Conservation (phyloP, 1,140 invertebrate species). For the Pinna nobilis region DNA sequence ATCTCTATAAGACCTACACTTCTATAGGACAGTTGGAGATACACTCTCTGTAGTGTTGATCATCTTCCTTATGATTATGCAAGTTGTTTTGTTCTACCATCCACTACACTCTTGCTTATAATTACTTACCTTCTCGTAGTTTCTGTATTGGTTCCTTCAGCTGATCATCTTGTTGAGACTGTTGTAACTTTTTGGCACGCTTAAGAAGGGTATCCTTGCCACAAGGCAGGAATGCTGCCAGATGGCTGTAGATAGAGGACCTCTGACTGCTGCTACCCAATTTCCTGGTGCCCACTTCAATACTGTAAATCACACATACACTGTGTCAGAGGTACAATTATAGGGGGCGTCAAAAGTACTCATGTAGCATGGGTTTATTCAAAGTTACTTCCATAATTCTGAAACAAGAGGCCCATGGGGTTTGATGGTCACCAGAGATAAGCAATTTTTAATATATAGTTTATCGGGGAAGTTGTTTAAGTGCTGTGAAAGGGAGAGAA, state of each 20-base stretch:
- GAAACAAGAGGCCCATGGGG: no score
- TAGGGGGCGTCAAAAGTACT: background rate
- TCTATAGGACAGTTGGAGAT: background rate
- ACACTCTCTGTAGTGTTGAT: background rate
- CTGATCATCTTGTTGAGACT: constrained; percentile 78
- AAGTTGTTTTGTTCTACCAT: background rate
- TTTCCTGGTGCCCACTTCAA: constrained; percentile 78
- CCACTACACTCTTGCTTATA: constrained; percentile 60
- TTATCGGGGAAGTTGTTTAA: no score
- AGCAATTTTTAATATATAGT: no score
- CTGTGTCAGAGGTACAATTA: background rate
- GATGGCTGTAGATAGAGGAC: constrained; percentile 79
- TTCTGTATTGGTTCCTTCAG: constrained; percentile 77
- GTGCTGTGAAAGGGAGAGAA: no score
- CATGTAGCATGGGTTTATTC: background rate
- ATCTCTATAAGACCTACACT: no score
- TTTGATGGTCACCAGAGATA: no score
- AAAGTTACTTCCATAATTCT: no score
- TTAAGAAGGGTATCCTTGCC: constrained; percentile 82
- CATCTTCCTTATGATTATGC: background rate
- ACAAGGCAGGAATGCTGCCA: constrained; percentile 80
- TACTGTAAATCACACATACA: constrained; percentile 77
- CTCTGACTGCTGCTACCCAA: constrained; percentile 70
- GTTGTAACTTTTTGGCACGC: constrained; percentile 80
- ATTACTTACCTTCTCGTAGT: constrained; percentile 71